Evolutionary conservation across 2,113 vertebrate genomes (phyloP), one percentile per base, ranked within the genome.

Genomic region (Python bivittatus): DNA sequence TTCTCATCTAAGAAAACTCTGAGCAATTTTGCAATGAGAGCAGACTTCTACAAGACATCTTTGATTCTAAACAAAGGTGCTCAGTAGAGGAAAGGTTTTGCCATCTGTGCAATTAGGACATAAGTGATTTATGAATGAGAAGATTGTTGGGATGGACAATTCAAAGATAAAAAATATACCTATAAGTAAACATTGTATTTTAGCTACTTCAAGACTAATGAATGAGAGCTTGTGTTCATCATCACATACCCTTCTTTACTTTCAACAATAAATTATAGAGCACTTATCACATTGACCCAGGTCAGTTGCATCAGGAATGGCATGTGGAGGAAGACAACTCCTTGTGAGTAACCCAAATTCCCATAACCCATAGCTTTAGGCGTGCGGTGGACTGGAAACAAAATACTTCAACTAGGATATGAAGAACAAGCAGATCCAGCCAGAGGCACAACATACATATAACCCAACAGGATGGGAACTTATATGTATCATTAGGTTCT

Each of bases 111-210:
- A 54, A 27, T 1, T 38, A 29, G 27, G 0, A 4, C 10, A 29
- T 8, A n/a, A 72, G 72, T 17, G 11, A 38, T 27, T 84, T 61
- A 56, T 53, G 25, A 92, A 1, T 84, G 91, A 22, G 72, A 60
- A 89, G 44, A 44, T 94, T 42, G 90, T 33, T 93, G 17, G 38
- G 84, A 1, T 90, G 38, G 12, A 6, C 48, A 92, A 25, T 88
- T 92, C 0, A 0, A 54, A 2, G 9, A 5, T 57, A 64, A 91
- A 56, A 57, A 86, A 13, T 89, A 48, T n/a, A 11, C 22, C 42
- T 15, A 7, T 27, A 33, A 42, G 44, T 23, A 25, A 5, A 9
- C 0, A 11, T 9, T 17, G 25, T 61, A 42, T 6, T 53, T 25
- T 53, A 57, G 56, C 15, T 87, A 25, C 12, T 89, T 89, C 6